Evolutionary conservation across 1,140 invertebrate genomes (phyloP), one percentile per base, ranked within the genome.

Genomic region (Psix sp.): DNA sequence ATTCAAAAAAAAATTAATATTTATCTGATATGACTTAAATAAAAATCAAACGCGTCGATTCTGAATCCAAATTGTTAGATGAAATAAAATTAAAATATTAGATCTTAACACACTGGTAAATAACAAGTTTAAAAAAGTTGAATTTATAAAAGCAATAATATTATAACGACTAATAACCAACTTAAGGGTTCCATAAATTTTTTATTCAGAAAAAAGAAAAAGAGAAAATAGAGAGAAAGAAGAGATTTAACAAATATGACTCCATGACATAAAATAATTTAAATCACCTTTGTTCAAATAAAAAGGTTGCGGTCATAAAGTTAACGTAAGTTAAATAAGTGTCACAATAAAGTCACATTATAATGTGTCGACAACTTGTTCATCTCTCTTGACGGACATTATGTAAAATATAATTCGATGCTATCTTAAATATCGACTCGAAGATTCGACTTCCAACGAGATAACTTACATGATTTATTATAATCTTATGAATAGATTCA

Each of bases 281-380:
- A 76, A 76, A 72, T 63, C 72, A 72, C 74, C 62, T 67, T 71
- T 51, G 49, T 49, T 57, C 57, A 67, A 66, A 72, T 66, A 71
- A 72, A 77, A 74, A 67, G 33, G 40, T 67, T 76, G 21, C 52
- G 49, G 65, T 36, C 17, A 42, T 46, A 31, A 68, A 51, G 26
- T 68, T 65, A 73, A 74, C 67, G 56, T 77, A 68, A 60, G 63
- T 74, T 74, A 65, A 72, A 72, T 67, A 75, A 75, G 65, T 75
- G 65, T 75, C 48, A 70, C 65, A 51, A 33, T 63, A 52, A 49
- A 68, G 59, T 73, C 51, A 63, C 59, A 54, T 45, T 74, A 74
- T 43, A 70, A 45, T 66, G 43, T 77, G 70, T 73, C 74, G 70
- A 65, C 75, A 74, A 67, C 62, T 70, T 62, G 56, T 63, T 74